Conservation (phyloP, 2,797 vertebrate species). For the Smutsia gigantea region DNA sequence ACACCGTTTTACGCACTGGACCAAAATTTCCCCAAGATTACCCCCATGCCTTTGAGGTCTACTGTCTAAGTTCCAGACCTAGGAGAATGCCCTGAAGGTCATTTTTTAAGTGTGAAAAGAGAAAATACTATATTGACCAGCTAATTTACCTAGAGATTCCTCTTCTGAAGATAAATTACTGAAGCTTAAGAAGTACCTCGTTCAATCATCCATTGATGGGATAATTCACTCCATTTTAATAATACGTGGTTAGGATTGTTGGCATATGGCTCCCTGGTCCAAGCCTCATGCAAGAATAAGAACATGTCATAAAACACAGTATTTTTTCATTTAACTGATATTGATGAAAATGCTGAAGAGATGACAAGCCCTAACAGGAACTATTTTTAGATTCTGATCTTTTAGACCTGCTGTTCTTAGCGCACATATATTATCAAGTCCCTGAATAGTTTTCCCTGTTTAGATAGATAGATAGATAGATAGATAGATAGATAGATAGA, state of each 20-base stretch:
- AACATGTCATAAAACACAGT: background rate
- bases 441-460: background rate
- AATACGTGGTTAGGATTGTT: background rate
- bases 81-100: background rate
- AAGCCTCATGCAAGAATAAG: background rate
- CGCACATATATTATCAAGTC: background rate
- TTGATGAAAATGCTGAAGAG: constrained; percentile 27
- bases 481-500: background rate
- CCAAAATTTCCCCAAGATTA: background rate
- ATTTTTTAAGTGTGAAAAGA: constrained; percentile 30
- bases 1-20: background rate
- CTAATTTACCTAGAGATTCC: background rate
- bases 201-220: background rate
- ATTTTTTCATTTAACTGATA: constrained; percentile 14
- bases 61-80: background rate
- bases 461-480: background rate
- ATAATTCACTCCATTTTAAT: background rate
- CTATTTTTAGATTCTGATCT: constrained; percentile 37
- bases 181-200: background rate
- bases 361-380: constrained; percentile 11
- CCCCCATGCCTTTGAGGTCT: background rate
- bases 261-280: background rate
- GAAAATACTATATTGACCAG: background rate
- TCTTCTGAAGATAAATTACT: background rate
- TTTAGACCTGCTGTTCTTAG: constrained; percentile 39